Percentiles rank a stretch among this genome's conserved stretches.
phyloP scores from a whole-genome alignment of 2,113 vertebrate genomes.

The Murina feae region DNA sequence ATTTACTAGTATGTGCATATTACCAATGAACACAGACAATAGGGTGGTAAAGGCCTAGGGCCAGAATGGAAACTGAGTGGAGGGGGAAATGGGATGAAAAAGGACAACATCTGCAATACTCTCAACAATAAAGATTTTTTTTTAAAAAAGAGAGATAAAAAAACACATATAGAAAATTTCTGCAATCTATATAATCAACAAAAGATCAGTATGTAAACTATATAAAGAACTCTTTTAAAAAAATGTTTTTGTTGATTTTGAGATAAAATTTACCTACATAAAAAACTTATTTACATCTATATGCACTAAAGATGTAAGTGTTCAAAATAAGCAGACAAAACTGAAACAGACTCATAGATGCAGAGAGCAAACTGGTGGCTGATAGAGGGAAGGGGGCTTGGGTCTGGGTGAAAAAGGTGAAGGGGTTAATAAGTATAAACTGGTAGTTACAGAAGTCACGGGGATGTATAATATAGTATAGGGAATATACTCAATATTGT shows the following conservation, averaged over 20 bases:
- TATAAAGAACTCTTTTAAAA: no score
- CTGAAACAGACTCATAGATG: neutral
- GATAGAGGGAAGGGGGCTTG: neutral
- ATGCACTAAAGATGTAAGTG: neutral
- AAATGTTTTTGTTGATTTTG: no score
- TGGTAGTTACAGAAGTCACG: neutral
- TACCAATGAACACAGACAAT: no score
- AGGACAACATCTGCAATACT: no score
- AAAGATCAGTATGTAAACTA: neutral
- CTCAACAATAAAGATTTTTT: no score
- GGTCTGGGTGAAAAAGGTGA: neutral
- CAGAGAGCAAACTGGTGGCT: neutral
- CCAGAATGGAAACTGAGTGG: no score
- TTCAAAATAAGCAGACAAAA: neutral
- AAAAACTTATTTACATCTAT: neutral
- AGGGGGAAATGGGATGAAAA: no score
- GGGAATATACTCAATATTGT: neutral
- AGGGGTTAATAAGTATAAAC: neutral
- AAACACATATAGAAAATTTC: neutral
- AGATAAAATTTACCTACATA: neutral
- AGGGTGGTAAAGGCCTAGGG: no score
- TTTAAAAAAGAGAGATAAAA: neutral
- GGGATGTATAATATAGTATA: neutral
- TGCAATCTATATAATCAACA: neutral
- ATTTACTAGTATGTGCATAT: no score